phyloP scores from a whole-genome alignment of 92 coral and sea anemone genomes.

The Porites evermanni region DNA sequence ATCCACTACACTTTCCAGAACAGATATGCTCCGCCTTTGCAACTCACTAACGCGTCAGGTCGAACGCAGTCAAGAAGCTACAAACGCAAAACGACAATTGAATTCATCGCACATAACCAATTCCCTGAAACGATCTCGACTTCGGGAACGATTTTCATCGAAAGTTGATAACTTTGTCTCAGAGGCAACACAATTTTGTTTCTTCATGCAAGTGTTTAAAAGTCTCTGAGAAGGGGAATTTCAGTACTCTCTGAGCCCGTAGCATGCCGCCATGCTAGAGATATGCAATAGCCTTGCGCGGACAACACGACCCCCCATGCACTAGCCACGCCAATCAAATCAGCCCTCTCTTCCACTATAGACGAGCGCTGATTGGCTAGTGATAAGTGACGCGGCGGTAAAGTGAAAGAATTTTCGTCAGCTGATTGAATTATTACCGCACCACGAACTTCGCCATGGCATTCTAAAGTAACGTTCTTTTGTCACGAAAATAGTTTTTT shows the following conservation, averaged over 20 bases:
- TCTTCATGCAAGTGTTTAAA: constrained; percentile 45
- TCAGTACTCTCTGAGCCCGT: constrained; percentile 72
- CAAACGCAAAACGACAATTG: constrained; percentile 45
- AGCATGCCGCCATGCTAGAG: constrained; percentile 90
- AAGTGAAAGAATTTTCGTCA: constrained; percentile 74
- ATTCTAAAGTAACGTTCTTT: constrained; percentile 19
- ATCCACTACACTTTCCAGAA: constrained; percentile 43
- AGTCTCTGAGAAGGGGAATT: constrained; percentile 76
- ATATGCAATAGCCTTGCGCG: constrained; percentile 90
- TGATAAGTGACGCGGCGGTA: constrained; percentile 78
- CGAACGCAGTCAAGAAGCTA: constrained; percentile 63
- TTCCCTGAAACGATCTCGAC: constrained; percentile 52
- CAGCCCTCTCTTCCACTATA: constrained; percentile 68
- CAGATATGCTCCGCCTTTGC: constrained; percentile 54
- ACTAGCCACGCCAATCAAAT: constrained; percentile 80
- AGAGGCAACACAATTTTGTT: constrained; percentile 53
- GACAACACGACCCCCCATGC: constrained; percentile 91
- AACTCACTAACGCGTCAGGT: constrained; percentile 58
- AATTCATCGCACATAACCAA: constrained; percentile 63
- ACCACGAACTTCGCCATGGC: constrained; percentile 45
- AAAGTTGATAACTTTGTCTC: constrained; percentile 60
- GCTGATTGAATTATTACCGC: constrained; percentile 74
- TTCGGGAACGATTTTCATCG: constrained; percentile 68
- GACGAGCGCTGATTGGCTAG: constrained; percentile 73
- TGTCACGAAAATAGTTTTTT: constrained; percentile 24